phyloP scores from a whole-genome alignment of 2,113 vertebrate species.

The Lepus timidus region DNA sequence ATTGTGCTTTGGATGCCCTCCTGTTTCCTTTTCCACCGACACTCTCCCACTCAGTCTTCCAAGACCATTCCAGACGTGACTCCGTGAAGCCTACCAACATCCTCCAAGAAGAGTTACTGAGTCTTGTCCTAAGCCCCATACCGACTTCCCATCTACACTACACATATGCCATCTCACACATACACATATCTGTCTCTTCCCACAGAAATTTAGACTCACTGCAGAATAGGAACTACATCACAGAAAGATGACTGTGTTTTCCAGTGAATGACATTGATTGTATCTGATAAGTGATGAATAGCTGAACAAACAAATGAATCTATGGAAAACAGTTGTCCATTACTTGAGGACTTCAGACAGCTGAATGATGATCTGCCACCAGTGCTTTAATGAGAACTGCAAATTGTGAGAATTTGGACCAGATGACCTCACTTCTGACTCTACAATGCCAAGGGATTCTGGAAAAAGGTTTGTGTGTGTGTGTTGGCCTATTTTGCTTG shows the following conservation, averaged over 20 bases:
- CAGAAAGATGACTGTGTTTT: background rate
- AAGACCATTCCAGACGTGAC: background rate
- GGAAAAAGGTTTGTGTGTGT: background rate
- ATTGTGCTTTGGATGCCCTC: background rate
- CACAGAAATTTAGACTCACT: background rate
- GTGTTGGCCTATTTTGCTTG: background rate
- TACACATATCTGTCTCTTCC: background rate
- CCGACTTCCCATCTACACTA: background rate
- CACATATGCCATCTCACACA: rapidly evolving
- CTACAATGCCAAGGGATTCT: background rate
- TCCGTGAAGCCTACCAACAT: background rate
- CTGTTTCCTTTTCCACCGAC: background rate
- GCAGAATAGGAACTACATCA: background rate
- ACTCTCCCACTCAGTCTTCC: background rate
- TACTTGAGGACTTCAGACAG: background rate
- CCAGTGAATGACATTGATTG: background rate
- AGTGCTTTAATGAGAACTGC: background rate
- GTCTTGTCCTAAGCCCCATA: background rate
- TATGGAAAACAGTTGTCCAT: background rate
- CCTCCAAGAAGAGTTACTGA: background rate
- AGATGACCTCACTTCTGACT: background rate
- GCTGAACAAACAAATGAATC: background rate
- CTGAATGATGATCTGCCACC: background rate
- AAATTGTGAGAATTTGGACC: background rate
- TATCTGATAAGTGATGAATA: background rate